Evolutionary conservation across 1,140 invertebrate species (phyloP), one percentile per base, ranked within the genome.

Genomic region (Oscheius sp.): DNA sequence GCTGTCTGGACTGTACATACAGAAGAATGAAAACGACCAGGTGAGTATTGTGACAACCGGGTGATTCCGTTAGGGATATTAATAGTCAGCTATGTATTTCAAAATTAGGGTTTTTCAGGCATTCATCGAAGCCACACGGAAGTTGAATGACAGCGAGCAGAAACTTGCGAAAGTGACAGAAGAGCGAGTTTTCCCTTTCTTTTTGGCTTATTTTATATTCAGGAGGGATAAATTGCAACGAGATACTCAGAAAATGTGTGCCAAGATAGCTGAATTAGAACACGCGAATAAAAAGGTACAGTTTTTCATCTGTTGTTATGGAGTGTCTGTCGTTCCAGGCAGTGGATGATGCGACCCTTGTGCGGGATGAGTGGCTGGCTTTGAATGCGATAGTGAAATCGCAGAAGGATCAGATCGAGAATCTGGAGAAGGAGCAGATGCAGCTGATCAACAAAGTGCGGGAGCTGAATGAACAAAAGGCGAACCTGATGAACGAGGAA

Each of bases 371-470:
- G 28, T 10, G 52, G 23, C 38, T 59, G 0, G 49, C 67, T 38
- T 26, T 55, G 15, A 68, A 29, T 28, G 35, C 61, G 4, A 59
- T 38, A 1, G 49, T 59, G 0, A 68, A n/a, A 1, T 38, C 28
- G 35, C 35, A 58, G 20, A 61, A 20, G 26, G 28, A 68, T 42
- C 36, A 58, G 45, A 59, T 68, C 1, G 23, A 36, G 23, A 32
- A 59, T 15, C 52, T 68, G 34, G 69, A 71, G 26, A 52, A 32
- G 4, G 69, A 71, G 28, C 26, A 58, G 20, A 46, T 71, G 1
- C 38, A 49, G 36, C 64, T 71, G 13, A 7, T 64, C 18, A 71
- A 71, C 23, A 71, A 62, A 49, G 52, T 71, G 20, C 35, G 69
- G 29, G 59, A 71, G n/a, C 42, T 71, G 2, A 62, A 71, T 4